Evolutionary conservation across 2,797 vertebrate species (phyloP).

Genomic region (Mormyrops boulengeri): DNA sequence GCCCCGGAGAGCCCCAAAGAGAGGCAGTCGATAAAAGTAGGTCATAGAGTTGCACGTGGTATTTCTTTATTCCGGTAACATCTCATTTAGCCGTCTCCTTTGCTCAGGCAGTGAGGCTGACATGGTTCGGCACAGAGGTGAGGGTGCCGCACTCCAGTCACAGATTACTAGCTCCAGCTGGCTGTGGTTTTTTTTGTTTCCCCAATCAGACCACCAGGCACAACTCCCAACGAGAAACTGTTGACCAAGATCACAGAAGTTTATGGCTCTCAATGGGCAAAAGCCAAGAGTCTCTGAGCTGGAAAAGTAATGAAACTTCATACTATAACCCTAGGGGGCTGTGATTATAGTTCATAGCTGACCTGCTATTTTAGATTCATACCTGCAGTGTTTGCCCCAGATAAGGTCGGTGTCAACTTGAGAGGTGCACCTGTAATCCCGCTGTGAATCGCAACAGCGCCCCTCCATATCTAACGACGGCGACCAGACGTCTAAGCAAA

Average conservation of each 20-base stretch:
- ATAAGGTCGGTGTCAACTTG: neutral
- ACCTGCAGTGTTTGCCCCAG: neutral
- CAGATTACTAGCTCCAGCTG: neutral
- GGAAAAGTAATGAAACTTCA: neutral
- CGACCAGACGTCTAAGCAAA: neutral
- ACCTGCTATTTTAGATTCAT: neutral
- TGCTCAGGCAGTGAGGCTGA: neutral
- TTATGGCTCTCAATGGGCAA: neutral
- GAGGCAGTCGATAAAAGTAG: conserved; percentile 13
- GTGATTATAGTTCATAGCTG: neutral
- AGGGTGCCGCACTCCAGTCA: too few species aligned
- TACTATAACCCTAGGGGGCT: neutral
- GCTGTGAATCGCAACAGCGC: neutral
- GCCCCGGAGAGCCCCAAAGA: neutral
- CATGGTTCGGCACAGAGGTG: neutral
- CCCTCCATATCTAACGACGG: neutral
- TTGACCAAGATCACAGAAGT: conserved; percentile 1
- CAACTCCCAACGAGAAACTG: neutral
- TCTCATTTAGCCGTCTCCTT: neutral
- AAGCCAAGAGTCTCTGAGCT: neutral
- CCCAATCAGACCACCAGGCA: neutral
- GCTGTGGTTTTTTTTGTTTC: too few species aligned
- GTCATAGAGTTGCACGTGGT: neutral
- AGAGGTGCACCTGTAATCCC: neutral
- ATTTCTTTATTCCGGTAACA: neutral